phyloP scores from a whole-genome alignment of 2,797 vertebrate species.

The Pitangus sulphuratus region DNA sequence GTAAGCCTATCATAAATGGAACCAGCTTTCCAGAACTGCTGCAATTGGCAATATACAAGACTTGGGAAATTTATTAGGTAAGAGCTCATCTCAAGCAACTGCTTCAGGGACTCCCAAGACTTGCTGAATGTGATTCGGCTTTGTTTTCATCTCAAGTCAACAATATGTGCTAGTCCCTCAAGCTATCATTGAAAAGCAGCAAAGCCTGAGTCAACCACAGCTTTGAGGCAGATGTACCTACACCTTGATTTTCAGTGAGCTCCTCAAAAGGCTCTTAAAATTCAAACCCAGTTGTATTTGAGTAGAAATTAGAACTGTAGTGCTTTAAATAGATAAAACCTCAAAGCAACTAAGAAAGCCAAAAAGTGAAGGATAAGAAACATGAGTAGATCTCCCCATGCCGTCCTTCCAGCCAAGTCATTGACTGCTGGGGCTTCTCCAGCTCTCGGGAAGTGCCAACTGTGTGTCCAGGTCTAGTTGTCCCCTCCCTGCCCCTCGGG shows the following conservation, averaged over 20 bases:
- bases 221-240: background rate
- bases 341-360: background rate
- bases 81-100: background rate
- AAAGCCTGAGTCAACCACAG: background rate
- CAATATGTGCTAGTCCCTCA: background rate
- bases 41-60: background rate
- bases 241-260: background rate
- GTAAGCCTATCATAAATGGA: background rate
- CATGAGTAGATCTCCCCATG: fast-evolving
- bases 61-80: background rate
- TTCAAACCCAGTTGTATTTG: background rate
- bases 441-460: background rate
- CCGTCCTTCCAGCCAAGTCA: background rate
- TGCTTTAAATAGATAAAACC: background rate
- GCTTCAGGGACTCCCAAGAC: background rate
- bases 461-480: fast-evolving
- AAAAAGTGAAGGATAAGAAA: background rate
- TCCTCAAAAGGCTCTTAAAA: background rate
- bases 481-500: background rate
- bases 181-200: background rate
- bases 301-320: background rate
- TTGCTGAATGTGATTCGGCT: background rate
- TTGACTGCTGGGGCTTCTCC: background rate
- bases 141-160: background rate
- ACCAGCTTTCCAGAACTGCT: background rate